Conservation (phyloP, 2,888 invertebrate species). For the Eulithis testata region DNA sequence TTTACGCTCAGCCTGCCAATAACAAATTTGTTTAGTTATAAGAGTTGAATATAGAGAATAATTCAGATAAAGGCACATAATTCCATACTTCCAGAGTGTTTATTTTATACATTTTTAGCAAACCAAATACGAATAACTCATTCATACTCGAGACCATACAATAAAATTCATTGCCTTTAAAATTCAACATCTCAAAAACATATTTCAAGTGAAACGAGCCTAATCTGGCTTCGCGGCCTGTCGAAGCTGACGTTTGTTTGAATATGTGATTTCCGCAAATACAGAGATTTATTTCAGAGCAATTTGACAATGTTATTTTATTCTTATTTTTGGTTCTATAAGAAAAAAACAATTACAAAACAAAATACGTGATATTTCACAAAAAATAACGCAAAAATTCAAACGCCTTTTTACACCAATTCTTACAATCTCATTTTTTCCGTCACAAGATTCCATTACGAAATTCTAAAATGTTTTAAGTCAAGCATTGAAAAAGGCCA, state of each 20-base stretch:
- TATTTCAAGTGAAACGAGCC: conserved; percentile 42
- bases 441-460: conserved; percentile 24
- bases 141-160: not conserved
- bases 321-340: conserved; percentile 38
- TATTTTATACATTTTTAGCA: not conserved
- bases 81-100: not conserved
- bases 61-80: not conserved
- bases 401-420: not conserved
- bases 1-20: no score
- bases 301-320: conserved; percentile 47
- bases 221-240: conserved; percentile 62
- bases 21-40: no score
- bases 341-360: not conserved
- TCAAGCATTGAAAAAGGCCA: conserved; percentile 25
- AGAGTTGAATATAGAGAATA: no score
- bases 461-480: conserved; percentile 33
- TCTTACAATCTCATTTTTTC: conserved; percentile 27
- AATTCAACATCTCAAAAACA: conserved; percentile 21
- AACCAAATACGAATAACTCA: not conserved
- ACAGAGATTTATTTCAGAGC: conserved; percentile 55
- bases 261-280: conserved; percentile 69
- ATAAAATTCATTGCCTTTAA: conserved; percentile 11
- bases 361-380: not conserved
- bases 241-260: conserved; percentile 67
- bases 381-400: conserved; percentile 6